A percentile compares a stretch with the other conserved stretches of the same genome.
Conservation (phyloP, 2,797 vertebrate species). For the Karalla daura region DNA sequence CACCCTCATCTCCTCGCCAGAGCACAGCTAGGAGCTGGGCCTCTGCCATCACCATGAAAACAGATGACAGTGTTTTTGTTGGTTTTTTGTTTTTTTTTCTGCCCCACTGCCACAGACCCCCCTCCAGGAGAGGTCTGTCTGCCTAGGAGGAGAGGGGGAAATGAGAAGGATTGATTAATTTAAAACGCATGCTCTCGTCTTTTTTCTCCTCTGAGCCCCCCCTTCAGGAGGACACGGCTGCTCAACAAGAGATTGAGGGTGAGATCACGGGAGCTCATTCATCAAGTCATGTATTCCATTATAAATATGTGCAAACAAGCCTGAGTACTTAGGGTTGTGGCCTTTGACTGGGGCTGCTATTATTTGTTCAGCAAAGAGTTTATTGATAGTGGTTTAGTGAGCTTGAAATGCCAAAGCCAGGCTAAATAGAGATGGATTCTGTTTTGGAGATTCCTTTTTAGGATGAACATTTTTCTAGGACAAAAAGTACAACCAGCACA, state of each 20-base stretch:
- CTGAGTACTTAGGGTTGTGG: conserved; percentile 30
- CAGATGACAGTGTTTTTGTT: conserved; percentile 69
- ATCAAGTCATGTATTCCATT: conserved; percentile 58
- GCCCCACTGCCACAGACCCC: conserved; percentile 62
- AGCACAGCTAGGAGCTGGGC: conserved; percentile 67
- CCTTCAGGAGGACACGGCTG: conserved; percentile 51
- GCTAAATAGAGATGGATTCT: conserved; percentile 9
- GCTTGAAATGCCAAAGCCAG: conserved; percentile 37
- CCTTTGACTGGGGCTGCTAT: conserved; percentile 59
- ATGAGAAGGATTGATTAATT: conserved; percentile 75
- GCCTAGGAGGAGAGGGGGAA: conserved; percentile 58
- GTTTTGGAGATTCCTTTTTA: conserved; percentile 27
- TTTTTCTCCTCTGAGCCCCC: conserved; percentile 47
- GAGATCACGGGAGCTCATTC: conserved; percentile 63
- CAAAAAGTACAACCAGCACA: too few relatives aligned
- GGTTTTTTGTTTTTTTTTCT: conserved; percentile 27
- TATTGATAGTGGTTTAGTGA: conserved; percentile 15
- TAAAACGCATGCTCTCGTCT: conserved; percentile 62
- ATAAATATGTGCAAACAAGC: conserved; percentile 68
- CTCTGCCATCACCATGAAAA: conserved; percentile 70
- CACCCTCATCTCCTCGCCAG: conserved; percentile 34
- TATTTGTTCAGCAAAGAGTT: conserved; percentile 35
- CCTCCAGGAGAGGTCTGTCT: conserved; percentile 61
- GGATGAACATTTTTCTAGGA: conserved; percentile 10
- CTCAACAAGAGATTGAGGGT: conserved; percentile 57